A percentile compares a stretch with the other conserved stretches of the same genome.
Conservation (phyloP, 2,113 vertebrate species). For the Oreochromis niloticus region DNA sequence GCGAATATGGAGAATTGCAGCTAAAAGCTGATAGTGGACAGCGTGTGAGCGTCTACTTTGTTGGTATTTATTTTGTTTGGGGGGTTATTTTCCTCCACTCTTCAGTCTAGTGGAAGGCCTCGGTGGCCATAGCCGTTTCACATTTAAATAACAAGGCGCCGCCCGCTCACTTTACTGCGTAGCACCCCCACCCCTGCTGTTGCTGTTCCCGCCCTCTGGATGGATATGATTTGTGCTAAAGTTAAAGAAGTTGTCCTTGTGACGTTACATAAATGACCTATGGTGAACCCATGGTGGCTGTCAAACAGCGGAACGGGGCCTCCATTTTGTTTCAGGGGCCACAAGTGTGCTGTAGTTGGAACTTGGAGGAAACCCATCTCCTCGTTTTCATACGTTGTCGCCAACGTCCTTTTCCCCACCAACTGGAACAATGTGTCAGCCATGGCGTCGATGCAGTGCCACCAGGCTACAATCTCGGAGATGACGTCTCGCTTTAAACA, state of each 20-base stretch:
- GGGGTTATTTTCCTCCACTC: not conserved
- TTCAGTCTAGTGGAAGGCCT: not conserved
- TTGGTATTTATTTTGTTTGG: not conserved
- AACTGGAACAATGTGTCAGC: not conserved
- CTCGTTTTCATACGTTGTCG: not conserved
- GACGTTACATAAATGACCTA: constrained; percentile 39
- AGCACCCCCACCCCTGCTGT: not conserved
- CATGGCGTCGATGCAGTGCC: fast-evolving
- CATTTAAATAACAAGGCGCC: constrained; percentile 12
- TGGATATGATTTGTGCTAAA: not conserved
- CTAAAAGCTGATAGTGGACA: not conserved
- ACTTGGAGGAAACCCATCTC: not conserved
- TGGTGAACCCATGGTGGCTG: not conserved
- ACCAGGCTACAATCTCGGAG: not conserved
- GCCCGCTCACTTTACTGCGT: not conserved
- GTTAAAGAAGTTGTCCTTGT: constrained; percentile 5
- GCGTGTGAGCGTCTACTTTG: not conserved
- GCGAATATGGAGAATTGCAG: not conserved
- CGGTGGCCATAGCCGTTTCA: not conserved
- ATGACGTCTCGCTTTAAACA: not conserved
- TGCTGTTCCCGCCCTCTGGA: not conserved
- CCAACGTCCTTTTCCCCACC: not conserved
- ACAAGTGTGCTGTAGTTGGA: not conserved
- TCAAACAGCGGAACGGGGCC: not conserved
- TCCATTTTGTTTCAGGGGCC: not conserved